A percentile compares a stretch with the other conserved stretches of the same genome.
These are phyloP conservation scores for Heliconius aoede DNA, from an alignment of 2,888 invertebrate genomes.

Conservation along the genomic window DNA sequence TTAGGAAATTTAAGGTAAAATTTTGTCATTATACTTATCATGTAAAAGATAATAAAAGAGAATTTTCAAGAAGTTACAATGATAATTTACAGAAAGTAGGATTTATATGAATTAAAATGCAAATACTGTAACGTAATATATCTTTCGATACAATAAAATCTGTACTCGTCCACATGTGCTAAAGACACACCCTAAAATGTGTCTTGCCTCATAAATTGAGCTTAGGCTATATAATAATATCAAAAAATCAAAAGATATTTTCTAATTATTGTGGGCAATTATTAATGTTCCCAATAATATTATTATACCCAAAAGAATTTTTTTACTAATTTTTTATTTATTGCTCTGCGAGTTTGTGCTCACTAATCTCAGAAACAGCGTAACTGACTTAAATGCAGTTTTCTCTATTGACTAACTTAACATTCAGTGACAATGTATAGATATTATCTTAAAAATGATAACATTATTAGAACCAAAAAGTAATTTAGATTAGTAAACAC, in stretches of 20 bases:
- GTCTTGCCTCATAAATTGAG: neutral
- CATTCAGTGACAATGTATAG: too few relatives aligned
- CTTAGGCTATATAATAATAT: neutral
- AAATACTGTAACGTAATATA: neutral
- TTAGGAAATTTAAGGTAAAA: neutral
- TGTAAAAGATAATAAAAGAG: neutral
- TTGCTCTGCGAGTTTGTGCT: too few relatives aligned
- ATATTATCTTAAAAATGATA: too few relatives aligned
- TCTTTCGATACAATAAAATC: neutral
- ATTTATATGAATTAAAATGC: neutral
- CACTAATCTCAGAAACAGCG: too few relatives aligned
- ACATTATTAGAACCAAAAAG: too few relatives aligned
- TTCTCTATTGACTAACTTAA: too few relatives aligned
- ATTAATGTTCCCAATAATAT: too few relatives aligned
- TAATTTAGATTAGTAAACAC: too few relatives aligned
- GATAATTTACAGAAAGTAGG: neutral
- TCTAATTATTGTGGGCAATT: neutral
- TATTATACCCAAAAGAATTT: too few relatives aligned
- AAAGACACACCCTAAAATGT: slow-evolving; percentile 14
- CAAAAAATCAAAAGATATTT: neutral
- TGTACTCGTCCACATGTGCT: neutral
- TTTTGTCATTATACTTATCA: neutral
- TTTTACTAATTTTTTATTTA: too few relatives aligned
- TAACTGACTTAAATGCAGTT: too few relatives aligned
- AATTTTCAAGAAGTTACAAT: neutral